A percentile compares a stretch with the other conserved stretches of the same genome.
Evolutionary conservation across 2,888 invertebrate species (phyloP).

Genomic region (Leptopterna dolabrata): DNA sequence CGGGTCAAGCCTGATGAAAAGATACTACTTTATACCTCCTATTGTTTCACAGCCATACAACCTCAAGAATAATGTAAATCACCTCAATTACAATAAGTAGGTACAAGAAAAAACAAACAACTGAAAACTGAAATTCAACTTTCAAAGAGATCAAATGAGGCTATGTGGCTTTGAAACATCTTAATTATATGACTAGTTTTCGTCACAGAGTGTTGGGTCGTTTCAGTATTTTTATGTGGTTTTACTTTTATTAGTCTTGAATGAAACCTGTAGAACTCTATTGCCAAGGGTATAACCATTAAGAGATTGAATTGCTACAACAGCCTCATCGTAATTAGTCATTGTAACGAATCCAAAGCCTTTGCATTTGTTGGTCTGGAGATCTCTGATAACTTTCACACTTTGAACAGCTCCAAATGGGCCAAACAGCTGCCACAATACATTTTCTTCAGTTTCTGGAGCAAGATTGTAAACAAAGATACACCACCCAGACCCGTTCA

Average conservation of each 20-base stretch:
- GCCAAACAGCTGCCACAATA: slow-evolving; percentile 94
- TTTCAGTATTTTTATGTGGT: slow-evolving; percentile 61
- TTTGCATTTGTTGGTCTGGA: slow-evolving; percentile 96
- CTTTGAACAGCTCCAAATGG: slow-evolving; percentile 97
- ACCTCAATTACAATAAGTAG: slow-evolving; percentile 47
- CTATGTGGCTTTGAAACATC: slow-evolving; percentile 60
- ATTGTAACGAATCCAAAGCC: slow-evolving; percentile 98
- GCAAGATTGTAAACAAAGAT: slow-evolving; percentile 94
- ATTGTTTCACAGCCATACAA: slow-evolving; percentile 58
- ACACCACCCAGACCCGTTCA: slow-evolving; percentile 91
- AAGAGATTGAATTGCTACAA: slow-evolving; percentile 94
- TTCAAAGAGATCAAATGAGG: slow-evolving; percentile 60
- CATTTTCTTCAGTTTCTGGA: slow-evolving; percentile 91
- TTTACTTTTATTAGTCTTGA: slow-evolving; percentile 89
- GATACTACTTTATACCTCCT: slow-evolving; percentile 47
- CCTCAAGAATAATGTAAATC: slow-evolving; percentile 55
- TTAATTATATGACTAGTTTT: slow-evolving; percentile 60
- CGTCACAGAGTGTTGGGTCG: slow-evolving; percentile 57
- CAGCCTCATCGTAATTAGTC: slow-evolving; percentile 98
- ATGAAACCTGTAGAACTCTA: slow-evolving; percentile 96
- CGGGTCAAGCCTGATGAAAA: slow-evolving; percentile 44
- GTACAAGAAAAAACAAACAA: slow-evolving; percentile 22
- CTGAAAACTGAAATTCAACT: slow-evolving; percentile 36
- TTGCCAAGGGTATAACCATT: slow-evolving; percentile 96
- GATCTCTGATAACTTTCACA: slow-evolving; percentile 96